Evolutionary conservation across 2,888 invertebrate species (phyloP).

Genomic region (Papilio elwesi): DNA sequence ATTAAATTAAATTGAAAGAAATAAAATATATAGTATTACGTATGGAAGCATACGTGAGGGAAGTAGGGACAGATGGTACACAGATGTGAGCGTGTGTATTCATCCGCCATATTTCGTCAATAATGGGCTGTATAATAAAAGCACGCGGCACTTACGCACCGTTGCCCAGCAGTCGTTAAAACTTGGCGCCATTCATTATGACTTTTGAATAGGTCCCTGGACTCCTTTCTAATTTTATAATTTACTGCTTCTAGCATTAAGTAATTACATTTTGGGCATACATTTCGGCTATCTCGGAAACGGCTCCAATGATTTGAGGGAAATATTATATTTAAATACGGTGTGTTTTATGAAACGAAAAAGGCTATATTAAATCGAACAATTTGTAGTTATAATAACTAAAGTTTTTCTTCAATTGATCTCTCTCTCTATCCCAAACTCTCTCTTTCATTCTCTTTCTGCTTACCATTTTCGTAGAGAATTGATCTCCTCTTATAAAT

Average conservation of each 20-base stretch:
- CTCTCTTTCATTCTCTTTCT: too few species aligned
- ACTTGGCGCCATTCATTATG: conserved; percentile 52
- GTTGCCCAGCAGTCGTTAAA: conserved; percentile 49
- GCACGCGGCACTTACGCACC: conserved; percentile 43
- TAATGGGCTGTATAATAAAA: conserved; percentile 50
- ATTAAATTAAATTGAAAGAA: not conserved
- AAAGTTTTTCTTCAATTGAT: too few species aligned
- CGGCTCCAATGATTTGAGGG: too few species aligned
- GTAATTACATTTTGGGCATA: not conserved
- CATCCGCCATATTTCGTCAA: conserved; percentile 52
- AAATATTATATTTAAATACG: too few species aligned
- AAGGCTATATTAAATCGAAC: too few species aligned
- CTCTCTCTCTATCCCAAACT: too few species aligned
- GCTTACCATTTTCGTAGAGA: too few species aligned
- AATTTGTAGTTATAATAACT: too few species aligned
- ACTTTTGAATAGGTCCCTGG: conserved; percentile 28
- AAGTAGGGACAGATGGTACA: conserved; percentile 60
- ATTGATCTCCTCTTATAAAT: too few species aligned
- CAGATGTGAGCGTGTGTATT: conserved; percentile 53
- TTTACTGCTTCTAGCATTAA: not conserved
- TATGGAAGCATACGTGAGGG: conserved; percentile 50
- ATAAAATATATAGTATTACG: not conserved
- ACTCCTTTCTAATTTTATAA: conserved; percentile 43
- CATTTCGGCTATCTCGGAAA: too few species aligned
- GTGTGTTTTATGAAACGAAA: too few species aligned